Percentiles rank a stretch among this genome's conserved stretches.
These are phyloP conservation scores for Dryas iulia DNA, from an alignment of 1,140 invertebrate species.

Conservation along the genomic window DNA sequence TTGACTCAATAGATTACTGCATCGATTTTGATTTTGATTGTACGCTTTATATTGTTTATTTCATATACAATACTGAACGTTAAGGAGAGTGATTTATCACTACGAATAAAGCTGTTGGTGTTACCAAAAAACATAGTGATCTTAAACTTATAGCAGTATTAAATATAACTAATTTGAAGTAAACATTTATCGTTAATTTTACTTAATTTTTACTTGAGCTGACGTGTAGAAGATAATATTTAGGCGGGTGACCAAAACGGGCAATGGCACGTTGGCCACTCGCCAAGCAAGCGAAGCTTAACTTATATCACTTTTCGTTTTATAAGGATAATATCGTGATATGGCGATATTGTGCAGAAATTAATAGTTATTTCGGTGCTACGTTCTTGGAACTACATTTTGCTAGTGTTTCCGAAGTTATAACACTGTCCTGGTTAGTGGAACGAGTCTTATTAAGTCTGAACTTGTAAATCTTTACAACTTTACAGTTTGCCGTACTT, in stretches of 20 bases:
- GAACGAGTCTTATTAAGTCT: background rate
- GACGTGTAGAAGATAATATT: slow-evolving; percentile 12
- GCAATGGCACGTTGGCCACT: slow-evolving; percentile 19
- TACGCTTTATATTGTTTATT: too few relatives aligned
- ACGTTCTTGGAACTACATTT: background rate
- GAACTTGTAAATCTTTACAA: background rate
- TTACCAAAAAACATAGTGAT: background rate
- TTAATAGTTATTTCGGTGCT: slow-evolving; percentile 2
- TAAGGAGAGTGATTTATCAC: background rate
- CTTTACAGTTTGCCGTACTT: background rate
- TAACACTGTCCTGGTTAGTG: background rate
- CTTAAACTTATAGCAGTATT: background rate
- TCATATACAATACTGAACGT: too few relatives aligned
- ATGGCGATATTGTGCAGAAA: slow-evolving; percentile 12
- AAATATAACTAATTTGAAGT: background rate
- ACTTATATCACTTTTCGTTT: slow-evolving; percentile 31
- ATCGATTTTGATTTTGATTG: too few relatives aligned
- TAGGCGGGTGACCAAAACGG: slow-evolving; percentile 21
- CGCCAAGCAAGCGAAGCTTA: slow-evolving; percentile 22
- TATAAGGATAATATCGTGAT: slow-evolving; percentile 30
- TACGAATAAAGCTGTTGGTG: background rate
- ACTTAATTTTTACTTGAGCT: slow-evolving; percentile 3
- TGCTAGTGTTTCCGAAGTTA: background rate
- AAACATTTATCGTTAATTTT: slow-evolving; percentile 4
- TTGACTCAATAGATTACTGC: too few relatives aligned